Evolutionary conservation across 2,797 vertebrate genomes (phyloP), one percentile per base, ranked within the genome.

Genomic region (Bovichtus variegatus): DNA sequence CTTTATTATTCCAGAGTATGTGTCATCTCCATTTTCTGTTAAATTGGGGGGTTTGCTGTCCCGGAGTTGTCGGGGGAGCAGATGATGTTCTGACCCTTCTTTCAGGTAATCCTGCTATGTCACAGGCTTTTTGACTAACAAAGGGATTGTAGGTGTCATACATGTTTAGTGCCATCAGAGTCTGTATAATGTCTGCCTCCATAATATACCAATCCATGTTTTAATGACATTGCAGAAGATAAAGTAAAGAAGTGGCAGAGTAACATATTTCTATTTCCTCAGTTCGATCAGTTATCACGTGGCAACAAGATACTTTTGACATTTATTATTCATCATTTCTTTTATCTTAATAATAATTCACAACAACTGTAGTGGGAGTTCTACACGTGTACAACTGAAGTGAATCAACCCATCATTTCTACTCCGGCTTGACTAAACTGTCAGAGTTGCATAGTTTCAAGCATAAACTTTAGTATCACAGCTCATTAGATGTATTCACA

Each of bases 1-100:
- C 78, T 84, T 92, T 82, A 81, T 91, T 89, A 89, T 89, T 80
- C 74, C 21, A 38, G 50, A 49, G 71, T 70, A 51, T 76, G 66
- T 70, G 71, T 90, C 81, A 58, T 86, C 72, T 87, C 55, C 40
- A 41, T 55, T 82, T 71, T 63, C 59, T 83, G 55, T 44, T 71
- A 44, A 68, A 88, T 78, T 73, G 73, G 57, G 55, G 38, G 49
- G 34, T 12, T 80, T 64, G 41, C 70, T 58, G 47, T 57, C 74
- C 73, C 59, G 25, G 66, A 79, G 84, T 70, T 67, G 23, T 53
- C 74, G 82, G 82, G 84, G 81, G 81, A 91, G 57, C 25, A 76
- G 78, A 49, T 55, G 46, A 75, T 63, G 60, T 59, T 54, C 9
- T 13, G 57, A 78, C 44, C 43, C 25, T 58, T 34, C 36, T 55